A percentile compares a stretch with the other conserved stretches of the same genome.
phyloP scores from a whole-genome alignment of 2,113 vertebrate species.

The Alligator mississippiensis region DNA sequence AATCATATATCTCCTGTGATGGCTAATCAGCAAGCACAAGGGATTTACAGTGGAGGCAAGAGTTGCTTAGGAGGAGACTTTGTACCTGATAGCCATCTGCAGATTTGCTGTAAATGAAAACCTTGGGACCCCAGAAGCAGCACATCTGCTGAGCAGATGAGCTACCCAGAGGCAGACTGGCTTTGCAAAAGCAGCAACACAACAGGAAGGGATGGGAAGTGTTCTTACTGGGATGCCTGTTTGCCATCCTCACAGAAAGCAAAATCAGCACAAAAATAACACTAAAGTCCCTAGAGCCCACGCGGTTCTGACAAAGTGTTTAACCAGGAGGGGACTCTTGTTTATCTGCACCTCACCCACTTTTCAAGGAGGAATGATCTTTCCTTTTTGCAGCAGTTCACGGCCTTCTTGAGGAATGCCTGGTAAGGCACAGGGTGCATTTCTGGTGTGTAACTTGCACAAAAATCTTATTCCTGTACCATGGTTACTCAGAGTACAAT shows the following conservation, averaged over 20 bases:
- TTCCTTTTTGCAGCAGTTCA: neutral
- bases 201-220: neutral
- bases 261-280: neutral
- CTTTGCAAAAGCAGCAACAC: neutral
- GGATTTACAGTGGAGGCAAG: neutral
- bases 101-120: slow-evolving; percentile 17
- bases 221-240: neutral
- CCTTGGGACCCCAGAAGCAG: neutral
- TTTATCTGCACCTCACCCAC: neutral
- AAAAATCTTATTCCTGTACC: neutral
- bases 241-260: slow-evolving; percentile 4
- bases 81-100: neutral
- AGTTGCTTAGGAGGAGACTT: neutral
- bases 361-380: neutral
- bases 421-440: neutral
- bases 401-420: neutral
- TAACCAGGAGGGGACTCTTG: neutral
- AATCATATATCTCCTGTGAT: neutral
- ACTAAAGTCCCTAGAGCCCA: neutral
- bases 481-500: rapidly evolving
- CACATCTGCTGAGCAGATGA: slow-evolving; percentile 15
- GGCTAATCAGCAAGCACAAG: neutral
- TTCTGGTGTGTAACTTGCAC: neutral
- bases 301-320: neutral
- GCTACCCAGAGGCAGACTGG: neutral